A percentile compares a stretch with the other conserved stretches of the same genome.
These are phyloP conservation scores for Felis chaus DNA, from an alignment of 2,113 vertebrate genomes.

Conservation along the genomic window DNA sequence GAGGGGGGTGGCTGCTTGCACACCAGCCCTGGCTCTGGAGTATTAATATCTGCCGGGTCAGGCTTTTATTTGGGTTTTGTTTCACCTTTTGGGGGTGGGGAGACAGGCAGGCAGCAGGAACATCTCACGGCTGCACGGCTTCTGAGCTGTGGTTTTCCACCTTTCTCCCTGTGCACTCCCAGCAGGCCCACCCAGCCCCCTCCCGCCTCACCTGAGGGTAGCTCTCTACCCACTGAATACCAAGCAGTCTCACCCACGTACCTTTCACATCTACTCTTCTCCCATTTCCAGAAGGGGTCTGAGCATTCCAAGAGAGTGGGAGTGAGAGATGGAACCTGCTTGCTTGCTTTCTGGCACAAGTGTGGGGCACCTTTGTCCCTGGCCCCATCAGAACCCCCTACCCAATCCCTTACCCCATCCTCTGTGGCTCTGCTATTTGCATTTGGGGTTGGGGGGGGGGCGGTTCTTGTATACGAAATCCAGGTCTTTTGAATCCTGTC, in stretches of 20 bases:
- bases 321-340: not conserved
- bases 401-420: not conserved
- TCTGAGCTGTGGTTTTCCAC: conserved; percentile 47
- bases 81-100: conserved; percentile 62
- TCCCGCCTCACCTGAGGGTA: not conserved
- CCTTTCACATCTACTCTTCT: not conserved
- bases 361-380: not conserved
- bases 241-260: not conserved
- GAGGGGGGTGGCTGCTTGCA: not conserved
- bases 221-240: not conserved
- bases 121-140: not conserved
- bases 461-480: not conserved
- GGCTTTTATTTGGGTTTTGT: conserved; percentile 76
- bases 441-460: not conserved
- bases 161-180: not conserved
- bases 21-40: conserved; percentile 41
- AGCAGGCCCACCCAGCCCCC: not conserved
- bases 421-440: not conserved
- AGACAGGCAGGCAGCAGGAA: conserved; percentile 43
- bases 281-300: not conserved
- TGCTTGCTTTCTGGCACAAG: conserved; percentile 18
- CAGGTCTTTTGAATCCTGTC: not conserved
- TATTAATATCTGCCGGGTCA: conserved; percentile 74
- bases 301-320: not conserved
- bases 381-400: not conserved